Evolutionary conservation across 2,888 invertebrate genomes (phyloP).

Genomic region (Epistrophe eligans): DNA sequence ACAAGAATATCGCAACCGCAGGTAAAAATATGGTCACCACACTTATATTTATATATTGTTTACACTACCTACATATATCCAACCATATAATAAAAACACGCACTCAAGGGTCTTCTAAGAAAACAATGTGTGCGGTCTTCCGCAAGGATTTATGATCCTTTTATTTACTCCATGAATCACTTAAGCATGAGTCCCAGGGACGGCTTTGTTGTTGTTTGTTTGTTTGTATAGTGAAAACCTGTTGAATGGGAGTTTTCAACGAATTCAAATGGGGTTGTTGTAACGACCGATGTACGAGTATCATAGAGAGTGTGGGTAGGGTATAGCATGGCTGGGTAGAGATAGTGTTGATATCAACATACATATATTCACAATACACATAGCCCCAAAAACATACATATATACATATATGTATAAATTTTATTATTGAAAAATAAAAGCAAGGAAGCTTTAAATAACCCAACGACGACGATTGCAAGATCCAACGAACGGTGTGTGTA

Average conservation of each 20-base stretch:
- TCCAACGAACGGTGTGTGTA: slow-evolving; percentile 11
- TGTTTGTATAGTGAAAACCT: slow-evolving; percentile 66
- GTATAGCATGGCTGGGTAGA: slow-evolving; percentile 12
- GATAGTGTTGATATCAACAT: slow-evolving; percentile 13
- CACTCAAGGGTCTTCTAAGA: slow-evolving; percentile 63
- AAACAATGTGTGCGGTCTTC: slow-evolving; percentile 75
- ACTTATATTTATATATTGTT: slow-evolving; percentile 1
- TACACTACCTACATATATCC: background rate
- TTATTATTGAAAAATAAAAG: slow-evolving; percentile 58
- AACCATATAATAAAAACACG: slow-evolving; percentile 45
- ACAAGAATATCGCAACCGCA: background rate
- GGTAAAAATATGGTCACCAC: slow-evolving; percentile 6
- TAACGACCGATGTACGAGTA: background rate
- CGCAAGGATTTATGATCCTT: slow-evolving; percentile 76
- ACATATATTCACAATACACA: background rate
- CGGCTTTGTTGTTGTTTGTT: slow-evolving; percentile 60
- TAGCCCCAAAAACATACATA: background rate
- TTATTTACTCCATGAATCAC: slow-evolving; percentile 75
- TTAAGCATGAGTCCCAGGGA: slow-evolving; percentile 54
- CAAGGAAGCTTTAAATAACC: slow-evolving; percentile 71
- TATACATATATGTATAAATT: background rate
- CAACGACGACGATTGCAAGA: slow-evolving; percentile 31
- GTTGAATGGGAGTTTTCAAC: slow-evolving; percentile 70
- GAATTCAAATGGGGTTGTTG: slow-evolving; percentile 37
- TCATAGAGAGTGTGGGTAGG: background rate